Base-by-base conservation (phyloP, 1,140 invertebrate species). In the Marisa cornuarietis region DNA sequence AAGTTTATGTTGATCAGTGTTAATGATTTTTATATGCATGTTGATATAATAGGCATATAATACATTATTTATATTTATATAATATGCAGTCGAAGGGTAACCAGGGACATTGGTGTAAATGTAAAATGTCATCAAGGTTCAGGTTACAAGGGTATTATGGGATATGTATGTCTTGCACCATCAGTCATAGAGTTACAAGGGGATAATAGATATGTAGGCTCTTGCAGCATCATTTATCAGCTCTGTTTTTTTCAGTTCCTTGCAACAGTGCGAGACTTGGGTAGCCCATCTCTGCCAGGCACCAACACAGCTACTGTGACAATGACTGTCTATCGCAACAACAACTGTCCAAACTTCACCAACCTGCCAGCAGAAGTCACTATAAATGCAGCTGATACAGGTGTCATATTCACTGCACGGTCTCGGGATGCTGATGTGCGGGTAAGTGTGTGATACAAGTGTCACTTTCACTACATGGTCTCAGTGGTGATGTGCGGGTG, bases 291-390 rank as follows among this genome's bases (percentile, higher is more conserved):
- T 4, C 61, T 66, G 24, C 13, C 58, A 10, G 82, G 84, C 24
- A 65, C 72, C 49, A 85, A 84, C 63, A 94, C 96, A 9, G 94
- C 94, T 6, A 95, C 95, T 7, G 93, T 98, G 0, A 95, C 94
- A 5, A 93, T 97, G 0, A 96, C 94, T 84, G 95, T 97, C 20
- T 94, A 95, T 68, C 95, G 97, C 86, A 94, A 96, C 5, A 93
- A 93, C 8, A 93, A 92, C 5, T 92, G 93, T 42, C 91, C 94
- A n/a, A 94, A 3, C 13, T 81, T 86, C 26, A 77, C 26, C 52
- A 83, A 79, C 42, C 52, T 81, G 16, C 80, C 71, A 79, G 49
- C 51, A 26, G 71, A 51, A 74, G 82, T 76, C 72, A 84, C 79
- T 78, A 84, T 81, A 73, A 82, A 31, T 18, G 8, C 54, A 74